These are phyloP conservation scores for Lasius fuliginosus DNA, from an alignment of 2,888 invertebrate species.

Conservation along the genomic window DNA sequence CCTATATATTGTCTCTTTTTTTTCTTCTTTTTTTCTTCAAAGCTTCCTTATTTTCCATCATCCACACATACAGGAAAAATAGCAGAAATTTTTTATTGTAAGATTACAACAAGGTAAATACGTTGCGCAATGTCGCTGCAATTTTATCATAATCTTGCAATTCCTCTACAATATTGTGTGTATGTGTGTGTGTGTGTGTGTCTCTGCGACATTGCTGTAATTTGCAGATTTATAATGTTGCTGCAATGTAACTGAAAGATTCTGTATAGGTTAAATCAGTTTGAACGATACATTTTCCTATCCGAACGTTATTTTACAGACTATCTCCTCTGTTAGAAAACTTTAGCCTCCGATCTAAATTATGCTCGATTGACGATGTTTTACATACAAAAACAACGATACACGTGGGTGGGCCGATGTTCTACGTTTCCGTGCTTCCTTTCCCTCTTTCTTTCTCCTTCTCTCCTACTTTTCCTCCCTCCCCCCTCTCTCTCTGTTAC, in stretches of 20 bases:
- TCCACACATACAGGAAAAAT: not conserved
- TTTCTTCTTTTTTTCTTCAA: not conserved
- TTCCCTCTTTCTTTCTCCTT: not conserved
- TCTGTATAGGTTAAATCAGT: not conserved
- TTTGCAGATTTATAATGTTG: not conserved
- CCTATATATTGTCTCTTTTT: too few species aligned
- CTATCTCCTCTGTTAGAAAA: not conserved
- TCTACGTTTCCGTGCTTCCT: not conserved
- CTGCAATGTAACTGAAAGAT: not conserved
- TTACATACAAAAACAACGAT: not conserved
- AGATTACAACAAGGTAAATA: not conserved
- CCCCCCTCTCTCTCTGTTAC: not conserved
- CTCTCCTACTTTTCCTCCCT: not conserved
- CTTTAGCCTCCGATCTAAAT: not conserved
- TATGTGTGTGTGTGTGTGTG: too few species aligned
- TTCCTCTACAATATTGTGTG: not conserved
- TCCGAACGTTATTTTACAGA: not conserved
- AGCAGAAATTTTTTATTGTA: not conserved
- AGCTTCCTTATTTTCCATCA: not conserved
- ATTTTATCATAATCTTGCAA: not conserved
- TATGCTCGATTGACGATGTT: not conserved
- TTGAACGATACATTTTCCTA: not conserved
- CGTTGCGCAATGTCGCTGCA: not conserved
- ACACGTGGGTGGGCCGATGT: slow-evolving; percentile 9
- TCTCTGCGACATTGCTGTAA: not conserved